Evolutionary conservation across 2,113 vertebrate genomes (phyloP).

Genomic region (Phyllopteryx taeniolatus): DNA sequence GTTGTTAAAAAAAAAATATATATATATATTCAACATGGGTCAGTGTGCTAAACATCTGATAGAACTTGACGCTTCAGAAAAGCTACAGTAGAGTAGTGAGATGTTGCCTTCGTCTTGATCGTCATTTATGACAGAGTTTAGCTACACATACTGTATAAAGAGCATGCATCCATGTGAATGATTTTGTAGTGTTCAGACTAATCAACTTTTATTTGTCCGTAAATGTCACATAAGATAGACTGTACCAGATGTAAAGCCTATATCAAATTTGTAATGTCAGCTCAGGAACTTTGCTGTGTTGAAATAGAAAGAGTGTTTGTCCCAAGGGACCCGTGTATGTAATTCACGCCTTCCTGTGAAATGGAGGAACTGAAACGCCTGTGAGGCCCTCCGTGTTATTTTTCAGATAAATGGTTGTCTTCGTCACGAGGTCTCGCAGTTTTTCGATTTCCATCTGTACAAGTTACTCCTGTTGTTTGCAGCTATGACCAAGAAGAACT

Average conservation of each 20-base stretch:
- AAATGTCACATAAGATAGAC: background rate
- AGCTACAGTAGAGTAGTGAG: no score
- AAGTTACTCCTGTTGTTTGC: background rate
- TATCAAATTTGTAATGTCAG: background rate
- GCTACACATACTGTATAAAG: no score
- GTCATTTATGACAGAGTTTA: no score
- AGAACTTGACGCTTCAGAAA: no score
- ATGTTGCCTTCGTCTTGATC: no score
- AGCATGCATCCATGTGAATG: no score
- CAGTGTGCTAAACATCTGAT: no score
- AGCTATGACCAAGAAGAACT: slow-evolving; percentile 38
- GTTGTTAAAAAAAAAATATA: background rate
- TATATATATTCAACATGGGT: no score
- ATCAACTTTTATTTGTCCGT: background rate
- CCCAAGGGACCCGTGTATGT: slow-evolving; percentile 40
- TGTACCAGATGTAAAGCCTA: background rate
- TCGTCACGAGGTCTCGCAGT: slow-evolving; percentile 7
- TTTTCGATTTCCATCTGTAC: background rate
- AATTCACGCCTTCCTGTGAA: slow-evolving; percentile 63
- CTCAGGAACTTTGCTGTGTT: background rate
- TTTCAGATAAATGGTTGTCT: slow-evolving; percentile 17
- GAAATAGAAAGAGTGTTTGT: background rate
- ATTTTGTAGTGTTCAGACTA: no score
- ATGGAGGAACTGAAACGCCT: slow-evolving; percentile 71
- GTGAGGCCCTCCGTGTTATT: slow-evolving; percentile 24